Evolutionary conservation across 1,140 invertebrate genomes (phyloP).

Genomic region (Bombus haemorrhoidalis): DNA sequence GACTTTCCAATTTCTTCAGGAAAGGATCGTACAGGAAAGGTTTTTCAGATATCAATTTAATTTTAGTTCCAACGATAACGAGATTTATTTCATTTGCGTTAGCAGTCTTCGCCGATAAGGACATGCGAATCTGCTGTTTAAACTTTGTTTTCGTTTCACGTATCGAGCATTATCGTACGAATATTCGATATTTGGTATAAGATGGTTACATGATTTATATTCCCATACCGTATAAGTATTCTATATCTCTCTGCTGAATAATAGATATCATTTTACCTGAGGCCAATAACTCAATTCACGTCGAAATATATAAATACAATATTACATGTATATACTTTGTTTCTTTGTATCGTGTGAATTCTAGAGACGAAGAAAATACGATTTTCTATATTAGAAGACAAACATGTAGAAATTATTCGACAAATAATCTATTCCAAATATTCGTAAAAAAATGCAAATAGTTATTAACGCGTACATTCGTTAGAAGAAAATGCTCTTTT

Average conservation of each 20-base stretch:
- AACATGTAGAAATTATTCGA: background rate
- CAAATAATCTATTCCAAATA: background rate
- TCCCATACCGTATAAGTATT: background rate
- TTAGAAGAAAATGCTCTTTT: too few species aligned
- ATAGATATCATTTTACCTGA: background rate
- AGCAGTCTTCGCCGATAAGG: background rate
- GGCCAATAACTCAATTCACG: background rate
- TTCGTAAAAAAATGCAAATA: background rate
- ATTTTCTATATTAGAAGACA: background rate
- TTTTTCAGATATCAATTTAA: background rate
- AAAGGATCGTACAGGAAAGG: background rate
- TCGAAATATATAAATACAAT: background rate
- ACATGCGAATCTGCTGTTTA: background rate
- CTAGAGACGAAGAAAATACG: background rate
- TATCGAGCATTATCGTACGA: background rate
- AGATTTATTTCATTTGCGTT: background rate
- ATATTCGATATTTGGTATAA: background rate
- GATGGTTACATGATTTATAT: background rate
- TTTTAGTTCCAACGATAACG: background rate
- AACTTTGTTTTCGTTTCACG: background rate
- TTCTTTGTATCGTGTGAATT: background rate
- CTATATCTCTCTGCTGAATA: background rate
- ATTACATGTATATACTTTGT: background rate
- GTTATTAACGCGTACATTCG: background rate
- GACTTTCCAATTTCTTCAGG: background rate